Conservation (phyloP, 2,888 invertebrate species). For the Kryphioiulus occultus region DNA sequence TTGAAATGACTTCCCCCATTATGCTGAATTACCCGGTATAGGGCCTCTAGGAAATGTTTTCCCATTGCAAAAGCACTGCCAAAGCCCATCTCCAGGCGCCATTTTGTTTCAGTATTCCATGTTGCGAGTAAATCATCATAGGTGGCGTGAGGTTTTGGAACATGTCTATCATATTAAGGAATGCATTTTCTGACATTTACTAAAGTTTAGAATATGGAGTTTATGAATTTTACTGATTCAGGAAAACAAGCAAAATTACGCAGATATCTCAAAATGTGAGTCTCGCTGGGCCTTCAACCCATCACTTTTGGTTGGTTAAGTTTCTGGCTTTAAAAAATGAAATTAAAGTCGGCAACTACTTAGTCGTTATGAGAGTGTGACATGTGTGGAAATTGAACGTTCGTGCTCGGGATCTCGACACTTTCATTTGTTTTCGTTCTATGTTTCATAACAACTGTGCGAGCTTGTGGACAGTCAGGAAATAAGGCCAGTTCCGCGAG, state of each 20-base stretch:
- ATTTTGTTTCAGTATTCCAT: no score
- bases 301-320: neutral
- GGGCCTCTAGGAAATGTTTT: no score
- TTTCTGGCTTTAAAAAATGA: neutral
- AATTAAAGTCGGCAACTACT: neutral
- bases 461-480: neutral
- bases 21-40: no score
- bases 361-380: neutral
- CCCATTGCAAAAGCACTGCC: no score
- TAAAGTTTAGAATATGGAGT: neutral
- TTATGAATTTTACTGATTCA: neutral
- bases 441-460: conserved; percentile 27
- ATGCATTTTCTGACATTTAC: no score
- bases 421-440: neutral
- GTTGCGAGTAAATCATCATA: no score
- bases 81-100: no score
- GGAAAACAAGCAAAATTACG: neutral
- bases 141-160: no score
- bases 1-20: no score
- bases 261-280: neutral
- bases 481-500: neutral
- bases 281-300: neutral
- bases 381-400: neutral
- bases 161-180: no score
- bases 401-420: neutral